A percentile compares a stretch with the other conserved stretches of the same genome.
phyloP scores from a whole-genome alignment of 2,797 vertebrate genomes.

The Muscicapa comitata region DNA sequence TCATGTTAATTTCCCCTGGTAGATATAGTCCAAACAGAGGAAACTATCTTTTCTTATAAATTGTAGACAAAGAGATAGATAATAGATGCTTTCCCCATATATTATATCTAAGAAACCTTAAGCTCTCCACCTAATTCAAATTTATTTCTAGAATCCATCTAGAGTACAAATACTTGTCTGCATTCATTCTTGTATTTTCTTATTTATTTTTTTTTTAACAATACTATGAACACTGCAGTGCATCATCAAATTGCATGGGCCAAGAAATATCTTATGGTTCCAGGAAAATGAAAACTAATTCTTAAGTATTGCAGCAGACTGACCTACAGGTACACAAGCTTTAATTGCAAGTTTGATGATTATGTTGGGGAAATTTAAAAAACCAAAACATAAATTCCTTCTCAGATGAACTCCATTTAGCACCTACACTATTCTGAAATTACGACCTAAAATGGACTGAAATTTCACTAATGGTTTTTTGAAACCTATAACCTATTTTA shows the following conservation, averaged over 20 bases:
- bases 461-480: constrained; percentile 27
- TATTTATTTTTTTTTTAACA: neutral
- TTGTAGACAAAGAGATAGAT: neutral
- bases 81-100: neutral
- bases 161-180: neutral
- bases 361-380: neutral
- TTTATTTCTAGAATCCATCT: neutral
- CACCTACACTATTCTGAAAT: neutral
- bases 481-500: constrained; percentile 1
- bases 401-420: neutral
- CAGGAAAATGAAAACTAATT: neutral
- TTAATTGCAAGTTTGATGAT: neutral
- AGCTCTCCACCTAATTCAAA: neutral
- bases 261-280: neutral
- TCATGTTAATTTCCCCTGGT: neutral
- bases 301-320: neutral
- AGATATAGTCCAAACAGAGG: neutral
- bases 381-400: neutral
- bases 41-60: constrained; percentile 25
- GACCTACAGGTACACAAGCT: neutral
- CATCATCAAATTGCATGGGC: neutral
- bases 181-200: neutral
- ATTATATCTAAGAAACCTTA: neutral
- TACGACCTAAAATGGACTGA: neutral
- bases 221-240: neutral